phyloP scores from a whole-genome alignment of 1,140 invertebrate species.

The Limonius californicus region DNA sequence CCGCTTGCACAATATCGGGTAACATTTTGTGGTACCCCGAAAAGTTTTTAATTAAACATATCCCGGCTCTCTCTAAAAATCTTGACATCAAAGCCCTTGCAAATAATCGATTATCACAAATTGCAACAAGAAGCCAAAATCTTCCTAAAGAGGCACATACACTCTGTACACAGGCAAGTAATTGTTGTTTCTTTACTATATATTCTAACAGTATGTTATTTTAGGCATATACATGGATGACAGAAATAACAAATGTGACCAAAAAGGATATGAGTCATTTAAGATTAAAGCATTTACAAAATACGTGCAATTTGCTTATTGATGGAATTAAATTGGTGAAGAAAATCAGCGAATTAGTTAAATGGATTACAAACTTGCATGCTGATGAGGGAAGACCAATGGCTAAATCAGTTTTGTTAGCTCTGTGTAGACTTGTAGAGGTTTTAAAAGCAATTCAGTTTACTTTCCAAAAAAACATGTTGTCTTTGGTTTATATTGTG shows the following conservation, averaged over 20 bases:
- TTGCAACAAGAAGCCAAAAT: slow-evolving; percentile 55
- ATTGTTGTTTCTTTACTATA: too few relatives aligned
- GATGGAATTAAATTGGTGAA: slow-evolving; percentile 63
- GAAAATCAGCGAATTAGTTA: slow-evolving; percentile 60
- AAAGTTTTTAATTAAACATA: slow-evolving; percentile 64
- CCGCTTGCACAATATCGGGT: slow-evolving; percentile 69
- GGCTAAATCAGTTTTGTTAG: slow-evolving; percentile 69
- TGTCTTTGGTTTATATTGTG: slow-evolving; percentile 56
- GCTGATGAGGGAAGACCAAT: slow-evolving; percentile 70
- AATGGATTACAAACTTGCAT: slow-evolving; percentile 78
- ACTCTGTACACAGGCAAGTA: slow-evolving; percentile 49
- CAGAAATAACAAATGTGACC: slow-evolving; percentile 57
- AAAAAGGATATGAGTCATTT: slow-evolving; percentile 52
- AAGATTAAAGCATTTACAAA: slow-evolving; percentile 59
- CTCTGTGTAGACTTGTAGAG: slow-evolving; percentile 77
- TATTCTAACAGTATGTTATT: too few relatives aligned
- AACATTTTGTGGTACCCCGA: slow-evolving; percentile 79
- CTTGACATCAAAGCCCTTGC: slow-evolving; percentile 60
- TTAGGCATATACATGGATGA: slow-evolving; percentile 56
- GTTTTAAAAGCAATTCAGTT: slow-evolving; percentile 74
- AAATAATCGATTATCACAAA: slow-evolving; percentile 54
- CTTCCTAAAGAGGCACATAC: slow-evolving; percentile 57
- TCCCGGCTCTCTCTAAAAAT: slow-evolving; percentile 55
- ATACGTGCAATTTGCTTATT: slow-evolving; percentile 56
- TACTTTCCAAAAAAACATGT: slow-evolving; percentile 57